These are phyloP conservation scores for Echinops telfairi DNA, from an alignment of 2,113 vertebrate genomes.

Conservation along the genomic window DNA sequence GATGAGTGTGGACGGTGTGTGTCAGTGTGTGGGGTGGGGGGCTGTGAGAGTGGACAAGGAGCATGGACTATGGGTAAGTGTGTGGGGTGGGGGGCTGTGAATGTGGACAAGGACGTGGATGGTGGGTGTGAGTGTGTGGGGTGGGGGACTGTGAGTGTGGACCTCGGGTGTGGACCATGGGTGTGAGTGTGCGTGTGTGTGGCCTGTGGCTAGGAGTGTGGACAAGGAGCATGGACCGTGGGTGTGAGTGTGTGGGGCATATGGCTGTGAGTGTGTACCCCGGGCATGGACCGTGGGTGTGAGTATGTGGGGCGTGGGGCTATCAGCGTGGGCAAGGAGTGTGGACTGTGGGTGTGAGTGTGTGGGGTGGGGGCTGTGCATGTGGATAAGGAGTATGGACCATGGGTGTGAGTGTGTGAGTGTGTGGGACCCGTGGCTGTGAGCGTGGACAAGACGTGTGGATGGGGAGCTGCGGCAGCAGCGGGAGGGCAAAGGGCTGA, in stretches of 20 bases:
- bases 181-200: background rate
- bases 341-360: background rate
- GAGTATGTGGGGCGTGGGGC: background rate
- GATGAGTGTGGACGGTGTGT: no score
- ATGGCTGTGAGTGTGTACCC: fast-evolving
- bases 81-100: no score
- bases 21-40: no score
- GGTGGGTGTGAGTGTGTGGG: background rate
- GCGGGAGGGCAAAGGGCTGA: background rate
- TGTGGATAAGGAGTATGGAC: background rate
- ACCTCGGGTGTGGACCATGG: background rate
- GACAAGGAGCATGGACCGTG: background rate
- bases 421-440: no score
- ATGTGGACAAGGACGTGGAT: no score
- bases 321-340: no score
- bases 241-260: background rate
- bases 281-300: no score
- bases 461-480: background rate
- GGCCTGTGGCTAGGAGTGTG: background rate
- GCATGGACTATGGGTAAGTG: no score
- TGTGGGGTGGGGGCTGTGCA: background rate
- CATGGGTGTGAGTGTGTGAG: background rate
- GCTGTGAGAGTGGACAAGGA: no score
- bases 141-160: background rate
- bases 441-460: background rate